phyloP scores from a whole-genome alignment of 1,140 invertebrate genomes.

The Heliothis subflexa region DNA sequence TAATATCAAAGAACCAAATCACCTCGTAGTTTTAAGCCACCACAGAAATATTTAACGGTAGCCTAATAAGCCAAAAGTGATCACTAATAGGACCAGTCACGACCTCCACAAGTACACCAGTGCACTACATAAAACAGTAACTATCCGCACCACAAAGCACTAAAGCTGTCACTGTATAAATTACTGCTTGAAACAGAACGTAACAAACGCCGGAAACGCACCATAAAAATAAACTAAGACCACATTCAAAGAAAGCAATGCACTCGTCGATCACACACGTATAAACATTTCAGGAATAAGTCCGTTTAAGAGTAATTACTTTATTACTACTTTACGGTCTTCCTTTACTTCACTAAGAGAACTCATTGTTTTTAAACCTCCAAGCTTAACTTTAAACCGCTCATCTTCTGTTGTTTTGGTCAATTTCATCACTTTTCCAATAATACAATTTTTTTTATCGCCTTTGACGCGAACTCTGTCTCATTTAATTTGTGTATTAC shows the following conservation, averaged over 20 bases:
- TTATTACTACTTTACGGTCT: neutral
- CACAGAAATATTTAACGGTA: neutral
- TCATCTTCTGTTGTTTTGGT: too few relatives aligned
- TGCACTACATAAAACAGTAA: constrained; percentile 12
- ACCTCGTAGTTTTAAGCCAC: neutral
- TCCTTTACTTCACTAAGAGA: too few relatives aligned
- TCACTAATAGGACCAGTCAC: neutral
- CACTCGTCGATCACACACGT: constrained; percentile 23
- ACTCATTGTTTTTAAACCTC: too few relatives aligned
- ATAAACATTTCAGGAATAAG: constrained; percentile 18
- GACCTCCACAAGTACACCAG: neutral
- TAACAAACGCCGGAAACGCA: constrained; percentile 59
- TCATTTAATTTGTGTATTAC: too few relatives aligned
- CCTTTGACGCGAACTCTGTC: too few relatives aligned
- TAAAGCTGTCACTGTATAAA: constrained; percentile 38
- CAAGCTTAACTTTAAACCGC: too few relatives aligned
- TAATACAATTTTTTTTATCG: too few relatives aligned
- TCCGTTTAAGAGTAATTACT: constrained; percentile 4
- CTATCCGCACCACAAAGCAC: constrained; percentile 5
- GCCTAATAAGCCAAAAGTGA: neutral
- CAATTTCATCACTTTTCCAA: too few relatives aligned
- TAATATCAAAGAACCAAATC: too few relatives aligned
- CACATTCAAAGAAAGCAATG: constrained; percentile 46
- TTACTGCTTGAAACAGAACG: constrained; percentile 34
- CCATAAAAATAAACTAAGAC: constrained; percentile 57